phyloP scores from a whole-genome alignment of 2,113 vertebrate genomes.

The Myotis davidii region DNA sequence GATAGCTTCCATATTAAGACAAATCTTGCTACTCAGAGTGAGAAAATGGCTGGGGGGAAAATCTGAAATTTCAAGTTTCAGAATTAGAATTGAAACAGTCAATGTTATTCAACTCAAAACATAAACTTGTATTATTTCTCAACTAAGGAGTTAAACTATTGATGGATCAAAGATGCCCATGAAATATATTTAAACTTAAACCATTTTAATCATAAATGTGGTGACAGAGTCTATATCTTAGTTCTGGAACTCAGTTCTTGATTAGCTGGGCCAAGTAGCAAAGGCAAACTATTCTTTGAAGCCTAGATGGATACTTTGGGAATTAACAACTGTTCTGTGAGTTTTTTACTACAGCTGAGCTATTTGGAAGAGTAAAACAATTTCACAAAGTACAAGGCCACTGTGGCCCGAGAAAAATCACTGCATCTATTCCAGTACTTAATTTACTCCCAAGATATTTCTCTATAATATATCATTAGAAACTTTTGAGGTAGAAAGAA shows the following conservation, averaged over 20 bases:
- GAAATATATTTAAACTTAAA: constrained; percentile 7
- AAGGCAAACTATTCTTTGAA: constrained; percentile 28
- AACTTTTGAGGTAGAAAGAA: background rate
- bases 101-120: constrained; percentile 29
- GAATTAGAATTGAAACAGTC: constrained; percentile 15
- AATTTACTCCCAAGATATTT: background rate
- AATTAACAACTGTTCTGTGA: constrained; percentile 27
- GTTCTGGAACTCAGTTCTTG: background rate
- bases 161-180: background rate
- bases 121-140: background rate
- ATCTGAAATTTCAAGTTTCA: background rate
- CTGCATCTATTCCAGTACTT: constrained; percentile 5
- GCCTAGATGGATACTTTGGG: background rate
- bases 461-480: background rate
- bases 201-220: constrained; percentile 32
- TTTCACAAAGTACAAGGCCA: background rate
- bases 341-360: background rate
- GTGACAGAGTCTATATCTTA: background rate
- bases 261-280: background rate
- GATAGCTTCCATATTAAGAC: background rate
- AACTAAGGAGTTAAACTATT: background rate
- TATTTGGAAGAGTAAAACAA: background rate
- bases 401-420: background rate
- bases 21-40: background rate
- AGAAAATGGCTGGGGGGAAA: background rate